These are phyloP conservation scores for Pandemis cinnamomeana DNA, from an alignment of 2,888 invertebrate genomes.

Conservation along the genomic window DNA sequence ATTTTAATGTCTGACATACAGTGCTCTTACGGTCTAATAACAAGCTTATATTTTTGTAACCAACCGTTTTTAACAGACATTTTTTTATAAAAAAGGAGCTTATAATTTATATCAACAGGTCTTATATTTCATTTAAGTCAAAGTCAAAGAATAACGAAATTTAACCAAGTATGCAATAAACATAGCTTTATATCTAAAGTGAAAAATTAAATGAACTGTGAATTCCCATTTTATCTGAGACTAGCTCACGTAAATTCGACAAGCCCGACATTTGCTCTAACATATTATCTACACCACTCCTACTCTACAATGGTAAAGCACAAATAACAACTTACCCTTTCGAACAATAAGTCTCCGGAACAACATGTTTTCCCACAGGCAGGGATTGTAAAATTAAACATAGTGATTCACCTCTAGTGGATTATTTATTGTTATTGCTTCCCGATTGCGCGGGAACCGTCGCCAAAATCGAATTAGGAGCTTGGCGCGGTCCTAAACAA, in stretches of 20 bases:
- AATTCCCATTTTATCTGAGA: not conserved
- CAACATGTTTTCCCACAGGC: slow-evolving; percentile 53
- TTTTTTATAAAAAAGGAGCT: not conserved
- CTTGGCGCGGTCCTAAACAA: slow-evolving; percentile 79
- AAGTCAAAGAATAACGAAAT: slow-evolving; percentile 8
- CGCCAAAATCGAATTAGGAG: slow-evolving; percentile 77
- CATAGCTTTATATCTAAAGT: slow-evolving; percentile 5
- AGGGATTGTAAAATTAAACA: slow-evolving; percentile 58
- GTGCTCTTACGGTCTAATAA: slow-evolving; percentile 6
- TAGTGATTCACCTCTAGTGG: slow-evolving; percentile 64
- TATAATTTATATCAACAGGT: slow-evolving; percentile 6
- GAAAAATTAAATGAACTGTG: not conserved
- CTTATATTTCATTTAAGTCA: not conserved
- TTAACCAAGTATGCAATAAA: slow-evolving; percentile 16
- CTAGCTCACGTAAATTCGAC: slow-evolving; percentile 1
- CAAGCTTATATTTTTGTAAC: not conserved
- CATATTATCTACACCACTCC: slow-evolving; percentile 4
- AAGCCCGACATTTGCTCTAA: slow-evolving; percentile 6
- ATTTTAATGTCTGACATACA: slow-evolving; percentile 19
- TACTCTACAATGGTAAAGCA: not conserved
- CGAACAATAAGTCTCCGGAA: slow-evolving; percentile 22
- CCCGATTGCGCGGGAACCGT: slow-evolving; percentile 70
- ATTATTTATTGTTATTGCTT: slow-evolving; percentile 77
- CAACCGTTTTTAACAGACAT: not conserved
- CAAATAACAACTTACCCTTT: slow-evolving; percentile 31